Percentiles rank a stretch among this genome's conserved stretches.
phyloP scores from a whole-genome alignment of 2,888 invertebrate species.

The Drosophila setosimentum region DNA sequence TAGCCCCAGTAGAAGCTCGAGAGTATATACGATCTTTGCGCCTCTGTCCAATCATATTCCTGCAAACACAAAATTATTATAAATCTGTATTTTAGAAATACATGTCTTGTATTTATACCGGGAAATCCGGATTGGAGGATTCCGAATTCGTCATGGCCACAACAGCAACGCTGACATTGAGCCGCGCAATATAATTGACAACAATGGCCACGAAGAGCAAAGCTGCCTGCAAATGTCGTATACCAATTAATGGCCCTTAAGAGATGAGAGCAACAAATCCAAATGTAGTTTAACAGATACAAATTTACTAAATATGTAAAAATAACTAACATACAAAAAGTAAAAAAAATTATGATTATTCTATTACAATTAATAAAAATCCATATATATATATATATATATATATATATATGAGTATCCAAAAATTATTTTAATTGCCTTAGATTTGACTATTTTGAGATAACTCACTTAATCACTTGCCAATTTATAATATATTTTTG shows the following conservation, averaged over 20 bases:
- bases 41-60: conserved; percentile 85
- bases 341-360: background rate
- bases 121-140: conserved; percentile 85
- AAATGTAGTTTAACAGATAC: background rate
- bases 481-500: background rate
- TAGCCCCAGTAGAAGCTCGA: conserved; percentile 93
- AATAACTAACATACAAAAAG: background rate
- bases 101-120: conserved; percentile 81
- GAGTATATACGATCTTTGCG: conserved; percentile 87
- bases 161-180: conserved; percentile 90
- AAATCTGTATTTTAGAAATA: background rate
- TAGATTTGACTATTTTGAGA: background rate
- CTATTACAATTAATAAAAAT: background rate
- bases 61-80: conserved; percentile 21
- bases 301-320: background rate
- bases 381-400: no score
- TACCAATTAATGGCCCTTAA: conserved; percentile 86
- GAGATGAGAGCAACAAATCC: background rate
- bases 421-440: background rate
- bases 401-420: no score
- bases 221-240: conserved; percentile 88
- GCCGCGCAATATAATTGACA: conserved; percentile 88
- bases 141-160: conserved; percentile 89
- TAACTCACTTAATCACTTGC: background rate
- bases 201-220: conserved; percentile 88